Evolutionary conservation across 2,797 vertebrate species (phyloP).

Genomic region (Lemur catta): DNA sequence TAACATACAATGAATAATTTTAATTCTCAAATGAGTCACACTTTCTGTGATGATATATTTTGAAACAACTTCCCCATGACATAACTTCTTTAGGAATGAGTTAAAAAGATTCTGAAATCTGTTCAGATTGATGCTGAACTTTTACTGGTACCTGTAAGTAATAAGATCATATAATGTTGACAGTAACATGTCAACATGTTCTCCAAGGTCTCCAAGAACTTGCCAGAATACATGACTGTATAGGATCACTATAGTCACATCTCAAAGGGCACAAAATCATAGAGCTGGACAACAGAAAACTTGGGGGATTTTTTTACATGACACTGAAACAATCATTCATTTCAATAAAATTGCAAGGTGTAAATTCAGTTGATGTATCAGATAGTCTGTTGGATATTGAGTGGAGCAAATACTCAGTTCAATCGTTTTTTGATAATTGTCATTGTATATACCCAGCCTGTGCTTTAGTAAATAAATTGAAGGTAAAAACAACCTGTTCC

Average conservation of each 20-base stretch:
- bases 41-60: slow-evolving; percentile 34
- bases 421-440: neutral
- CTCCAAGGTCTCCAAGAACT: neutral
- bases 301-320: neutral
- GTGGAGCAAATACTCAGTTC: neutral
- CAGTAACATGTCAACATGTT: neutral
- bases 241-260: neutral
- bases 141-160: neutral
- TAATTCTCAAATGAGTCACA: slow-evolving; percentile 53
- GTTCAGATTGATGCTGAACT: neutral
- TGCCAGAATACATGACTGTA: neutral
- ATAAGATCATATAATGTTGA: neutral
- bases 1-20: slow-evolving; percentile 12
- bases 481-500: neutral
- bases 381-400: neutral
- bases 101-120: slow-evolving; percentile 22
- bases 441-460: neutral
- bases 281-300: neutral
- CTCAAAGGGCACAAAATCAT: neutral
- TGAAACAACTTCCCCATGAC: slow-evolving; percentile 32
- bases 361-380: slow-evolving; percentile 1
- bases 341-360: neutral
- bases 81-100: slow-evolving; percentile 26
- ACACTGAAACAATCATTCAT: neutral
- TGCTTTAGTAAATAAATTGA: neutral